phyloP scores from a whole-genome alignment of 2,888 invertebrate species.

The Dynastes hyllus region DNA sequence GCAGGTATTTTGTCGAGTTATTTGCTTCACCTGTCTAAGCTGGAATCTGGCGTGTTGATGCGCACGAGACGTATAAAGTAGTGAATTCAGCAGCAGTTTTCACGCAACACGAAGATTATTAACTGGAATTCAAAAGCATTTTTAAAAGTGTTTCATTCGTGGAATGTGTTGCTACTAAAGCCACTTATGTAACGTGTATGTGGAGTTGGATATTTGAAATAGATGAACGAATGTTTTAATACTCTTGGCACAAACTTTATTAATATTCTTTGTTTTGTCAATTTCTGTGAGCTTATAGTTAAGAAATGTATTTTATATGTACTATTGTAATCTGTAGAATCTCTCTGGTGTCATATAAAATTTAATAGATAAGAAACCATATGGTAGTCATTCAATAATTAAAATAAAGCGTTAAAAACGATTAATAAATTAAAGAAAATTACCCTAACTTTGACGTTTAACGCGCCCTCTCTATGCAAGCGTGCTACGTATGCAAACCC shows the following conservation, averaged over 20 bases:
- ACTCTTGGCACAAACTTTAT: conserved; percentile 1
- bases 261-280: too few relatives aligned
- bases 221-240: background rate
- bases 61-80: background rate
- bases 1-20: conserved; percentile 10
- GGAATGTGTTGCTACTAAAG: conserved; percentile 8
- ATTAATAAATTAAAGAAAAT: too few relatives aligned
- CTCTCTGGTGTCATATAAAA: too few relatives aligned
- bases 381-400: too few relatives aligned
- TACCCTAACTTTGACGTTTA: too few relatives aligned
- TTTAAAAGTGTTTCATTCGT: background rate
- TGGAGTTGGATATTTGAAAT: conserved; percentile 25
- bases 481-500: too few relatives aligned
- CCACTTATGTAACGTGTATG: background rate
- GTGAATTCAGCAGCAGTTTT: background rate
- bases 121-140: background rate
- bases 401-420: too few relatives aligned
- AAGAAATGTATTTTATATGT: too few relatives aligned
- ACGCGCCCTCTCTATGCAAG: too few relatives aligned
- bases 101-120: background rate
- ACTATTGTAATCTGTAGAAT: too few relatives aligned
- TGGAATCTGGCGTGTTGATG: conserved; percentile 6
- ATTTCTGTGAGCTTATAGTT: too few relatives aligned
- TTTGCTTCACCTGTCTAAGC: conserved; percentile 20
- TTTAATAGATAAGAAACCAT: too few relatives aligned